These are phyloP conservation scores for Sarcophaga peregrina DNA, from an alignment of 1,140 invertebrate genomes.

Conservation along the genomic window DNA sequence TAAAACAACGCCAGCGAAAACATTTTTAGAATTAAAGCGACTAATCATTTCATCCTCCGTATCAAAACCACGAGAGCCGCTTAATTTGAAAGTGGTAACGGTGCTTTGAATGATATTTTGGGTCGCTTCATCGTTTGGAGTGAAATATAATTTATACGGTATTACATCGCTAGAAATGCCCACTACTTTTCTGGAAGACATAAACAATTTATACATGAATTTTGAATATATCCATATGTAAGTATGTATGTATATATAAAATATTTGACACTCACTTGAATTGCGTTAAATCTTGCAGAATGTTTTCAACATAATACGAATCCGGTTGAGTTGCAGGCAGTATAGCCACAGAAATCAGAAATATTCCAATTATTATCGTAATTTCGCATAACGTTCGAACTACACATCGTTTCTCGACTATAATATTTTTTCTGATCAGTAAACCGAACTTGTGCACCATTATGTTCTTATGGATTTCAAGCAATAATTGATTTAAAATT, in stretches of 20 bases:
- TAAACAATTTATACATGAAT: not conserved
- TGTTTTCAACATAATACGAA: not conserved
- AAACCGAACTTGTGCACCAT: not conserved
- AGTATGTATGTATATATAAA: not conserved
- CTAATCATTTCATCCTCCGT: conserved; percentile 24
- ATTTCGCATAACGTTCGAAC: not conserved
- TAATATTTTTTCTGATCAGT: conserved; percentile 34
- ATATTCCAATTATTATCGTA: not conserved
- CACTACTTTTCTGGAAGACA: not conserved
- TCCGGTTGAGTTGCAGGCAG: not conserved
- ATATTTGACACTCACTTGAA: not conserved
- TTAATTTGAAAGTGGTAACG: not conserved
- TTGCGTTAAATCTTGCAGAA: not conserved
- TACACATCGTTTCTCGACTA: not conserved
- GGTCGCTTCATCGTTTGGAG: not conserved
- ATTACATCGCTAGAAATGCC: not conserved
- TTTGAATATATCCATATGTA: not conserved
- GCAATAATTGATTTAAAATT: no score
- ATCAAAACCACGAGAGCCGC: not conserved
- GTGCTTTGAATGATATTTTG: not conserved
- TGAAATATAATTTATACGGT: conserved; percentile 12
- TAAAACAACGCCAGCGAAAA: not conserved
- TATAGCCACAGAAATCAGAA: not conserved
- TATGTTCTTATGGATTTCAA: no score
- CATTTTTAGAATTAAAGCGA: not conserved